Conservation (phyloP, 2,113 vertebrate species). For the Oncorhynchus keta region DNA sequence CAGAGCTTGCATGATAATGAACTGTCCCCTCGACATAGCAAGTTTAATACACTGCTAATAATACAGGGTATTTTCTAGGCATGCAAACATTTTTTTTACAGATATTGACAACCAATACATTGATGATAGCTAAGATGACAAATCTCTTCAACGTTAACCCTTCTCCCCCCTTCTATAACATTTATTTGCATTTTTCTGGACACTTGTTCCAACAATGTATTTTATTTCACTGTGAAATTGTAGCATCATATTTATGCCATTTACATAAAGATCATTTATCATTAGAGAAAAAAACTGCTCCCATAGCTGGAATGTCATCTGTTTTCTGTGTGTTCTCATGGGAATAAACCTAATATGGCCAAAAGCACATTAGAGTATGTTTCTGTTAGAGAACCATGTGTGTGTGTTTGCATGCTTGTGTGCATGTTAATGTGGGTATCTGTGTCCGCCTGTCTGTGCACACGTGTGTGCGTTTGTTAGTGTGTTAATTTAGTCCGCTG, state of each 20-base stretch:
- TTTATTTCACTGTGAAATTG: conserved; percentile 51
- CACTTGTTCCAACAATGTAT: conserved; percentile 40
- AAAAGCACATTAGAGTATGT: conserved; percentile 50
- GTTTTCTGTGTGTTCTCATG: conserved; percentile 72
- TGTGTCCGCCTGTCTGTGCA: not conserved
- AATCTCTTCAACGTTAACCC: conserved; percentile 14
- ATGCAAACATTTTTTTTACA: conserved; percentile 65
- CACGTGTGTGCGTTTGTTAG: not conserved
- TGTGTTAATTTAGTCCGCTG: not conserved
- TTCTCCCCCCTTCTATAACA: not conserved
- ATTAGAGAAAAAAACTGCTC: conserved; percentile 47
- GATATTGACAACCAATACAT: conserved; percentile 37
- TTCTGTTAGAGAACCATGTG: conserved; percentile 44
- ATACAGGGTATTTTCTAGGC: conserved; percentile 79
- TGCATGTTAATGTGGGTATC: not conserved
- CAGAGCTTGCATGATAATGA: conserved; percentile 56
- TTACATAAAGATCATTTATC: conserved; percentile 47
- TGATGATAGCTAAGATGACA: conserved; percentile 20
- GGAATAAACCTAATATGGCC: conserved; percentile 72
- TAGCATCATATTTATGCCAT: conserved; percentile 52
- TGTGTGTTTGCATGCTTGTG: not conserved
- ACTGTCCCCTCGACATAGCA: conserved; percentile 24
- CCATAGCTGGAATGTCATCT: conserved; percentile 62
- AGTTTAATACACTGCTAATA: conserved; percentile 49
- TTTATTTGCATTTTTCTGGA: conserved; percentile 43